These are phyloP conservation scores for Helobdella robusta DNA, from an alignment of 2,888 invertebrate genomes.

Conservation along the genomic window DNA sequence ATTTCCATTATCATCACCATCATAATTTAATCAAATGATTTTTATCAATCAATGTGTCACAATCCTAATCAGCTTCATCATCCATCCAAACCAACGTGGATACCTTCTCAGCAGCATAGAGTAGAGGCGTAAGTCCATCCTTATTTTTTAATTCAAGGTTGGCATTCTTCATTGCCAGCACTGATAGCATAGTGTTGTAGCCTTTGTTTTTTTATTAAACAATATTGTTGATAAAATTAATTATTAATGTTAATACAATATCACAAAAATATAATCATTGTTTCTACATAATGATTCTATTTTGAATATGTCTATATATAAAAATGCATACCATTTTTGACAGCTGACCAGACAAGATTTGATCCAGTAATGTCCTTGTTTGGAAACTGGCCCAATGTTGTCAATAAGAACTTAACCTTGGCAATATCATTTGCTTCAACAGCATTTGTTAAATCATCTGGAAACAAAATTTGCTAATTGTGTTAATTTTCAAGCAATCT, in stretches of 20 bases:
- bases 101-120: conserved; percentile 43
- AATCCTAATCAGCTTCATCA: neutral
- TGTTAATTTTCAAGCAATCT: no score
- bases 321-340: conserved; percentile 38
- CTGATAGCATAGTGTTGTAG: conserved; percentile 42
- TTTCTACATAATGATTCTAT: no score
- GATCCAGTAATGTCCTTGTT: conserved; percentile 39
- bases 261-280: no score
- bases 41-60: no score
- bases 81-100: neutral
- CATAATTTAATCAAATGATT: no score
- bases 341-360: conserved; percentile 44
- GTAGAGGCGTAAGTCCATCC: conserved; percentile 45
- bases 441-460: conserved; percentile 16
- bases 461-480: no score
- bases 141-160: conserved; percentile 42
- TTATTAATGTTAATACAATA: no score
- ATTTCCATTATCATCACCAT: no score
- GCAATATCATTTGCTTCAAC: conserved; percentile 22
- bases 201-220: no score
- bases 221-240: no score
- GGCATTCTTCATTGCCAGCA: conserved; percentile 42
- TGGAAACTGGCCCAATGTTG: conserved; percentile 34
- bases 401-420: conserved; percentile 18
- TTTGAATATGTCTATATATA: no score